Conservation (phyloP, 2,113 vertebrate species). For the Trogon melanurus region DNA sequence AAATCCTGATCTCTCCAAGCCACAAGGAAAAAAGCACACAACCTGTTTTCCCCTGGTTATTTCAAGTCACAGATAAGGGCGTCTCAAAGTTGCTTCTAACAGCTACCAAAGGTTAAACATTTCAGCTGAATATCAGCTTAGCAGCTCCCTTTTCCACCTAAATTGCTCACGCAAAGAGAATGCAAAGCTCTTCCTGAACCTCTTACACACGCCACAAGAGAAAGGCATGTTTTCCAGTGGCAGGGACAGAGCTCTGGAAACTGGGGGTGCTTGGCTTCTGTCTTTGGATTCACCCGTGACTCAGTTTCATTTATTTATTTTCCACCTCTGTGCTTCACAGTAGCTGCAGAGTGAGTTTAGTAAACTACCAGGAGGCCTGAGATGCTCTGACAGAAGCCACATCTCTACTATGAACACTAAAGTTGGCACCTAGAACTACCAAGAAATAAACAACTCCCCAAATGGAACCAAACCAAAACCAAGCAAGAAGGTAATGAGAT, state of each 20-base stretch:
- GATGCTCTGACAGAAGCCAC: not conserved
- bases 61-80: not conserved
- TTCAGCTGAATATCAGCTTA: not conserved
- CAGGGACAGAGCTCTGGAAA: not conserved
- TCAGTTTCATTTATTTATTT: not conserved
- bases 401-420: not conserved
- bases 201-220: not conserved
- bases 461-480: not conserved
- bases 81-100: not conserved
- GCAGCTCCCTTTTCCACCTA: not conserved
- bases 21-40: not conserved
- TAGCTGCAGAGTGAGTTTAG: not conserved
- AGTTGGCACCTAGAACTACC: not conserved
- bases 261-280: not conserved
- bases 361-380: not conserved
- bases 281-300: not conserved
- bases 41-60: not conserved
- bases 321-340: not conserved
- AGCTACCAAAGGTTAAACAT: conserved; percentile 2
- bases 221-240: not conserved
- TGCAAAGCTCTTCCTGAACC: not conserved
- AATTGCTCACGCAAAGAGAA: not conserved
- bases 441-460: not conserved
- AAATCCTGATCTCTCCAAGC: not conserved
- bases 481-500: conserved; percentile 27